Base-by-base conservation (phyloP, 2,888 invertebrate species). In the Lycaena phlaeas region DNA sequence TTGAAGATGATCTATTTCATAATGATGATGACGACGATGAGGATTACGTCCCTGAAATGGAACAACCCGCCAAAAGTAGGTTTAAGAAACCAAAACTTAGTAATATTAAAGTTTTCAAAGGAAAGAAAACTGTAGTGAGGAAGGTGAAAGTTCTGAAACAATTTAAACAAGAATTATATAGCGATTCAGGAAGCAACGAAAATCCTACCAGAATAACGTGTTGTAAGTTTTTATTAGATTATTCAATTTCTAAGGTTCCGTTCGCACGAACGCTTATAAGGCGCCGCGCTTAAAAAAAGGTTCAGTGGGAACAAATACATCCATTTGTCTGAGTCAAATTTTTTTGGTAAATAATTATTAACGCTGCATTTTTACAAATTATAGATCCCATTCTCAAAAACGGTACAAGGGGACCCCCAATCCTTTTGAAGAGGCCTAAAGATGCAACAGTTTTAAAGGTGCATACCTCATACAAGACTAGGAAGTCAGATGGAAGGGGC, bases 321-420 rank as follows among this genome's bases (percentile, higher is more conserved):
- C n/a, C n/a, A n/a, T n/a, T n/a, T n/a, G n/a, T n/a, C n/a, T n/a
- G n/a, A n/a, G n/a, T n/a, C n/a, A n/a, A n/a, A n/a, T n/a, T n/a
- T n/a, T n/a, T n/a, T n/a, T n/a, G n/a, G n/a, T n/a, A n/a, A n/a
- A n/a, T n/a, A n/a, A n/a, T n/a, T n/a, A n/a, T n/a, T n/a, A n/a
- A n/a, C n/a, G n/a, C n/a, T n/a, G n/a, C n/a, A n/a, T n/a, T n/a
- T n/a, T n/a, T n/a, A 22, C 9, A 22, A 22, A 5, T 60, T 64
- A 11, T 46, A 84, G 84, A 78, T 61, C 84, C 84, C 2, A 74
- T 84, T 30, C 57, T 77, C 52, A 79, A 79, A 52, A 84, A 82
- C 59, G 84, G 84, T 5, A 45, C 68, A 14, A 63, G 77, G 48
- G 84, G 84, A 2, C 64, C 79, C 11, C 81, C 84, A 6, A 81